Evolutionary conservation across 1,140 invertebrate genomes (phyloP).

Genomic region (Drosophila fuyamai): DNA sequence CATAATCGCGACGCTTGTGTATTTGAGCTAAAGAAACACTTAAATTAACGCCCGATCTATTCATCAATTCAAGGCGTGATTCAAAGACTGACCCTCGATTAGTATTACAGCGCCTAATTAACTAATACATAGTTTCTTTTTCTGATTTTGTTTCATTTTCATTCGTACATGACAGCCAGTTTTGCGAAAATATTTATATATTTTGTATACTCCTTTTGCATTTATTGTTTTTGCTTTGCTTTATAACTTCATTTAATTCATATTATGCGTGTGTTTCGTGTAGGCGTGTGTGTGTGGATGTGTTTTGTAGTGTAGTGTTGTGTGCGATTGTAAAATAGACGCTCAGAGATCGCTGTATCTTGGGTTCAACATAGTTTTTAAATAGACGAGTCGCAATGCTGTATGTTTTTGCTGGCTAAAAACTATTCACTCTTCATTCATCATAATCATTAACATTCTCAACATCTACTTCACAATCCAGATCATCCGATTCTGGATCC

Average conservation of each 20-base stretch:
- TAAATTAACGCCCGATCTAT: slow-evolving; percentile 55
- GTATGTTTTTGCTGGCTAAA: slow-evolving; percentile 45
- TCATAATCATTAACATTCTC: slow-evolving; percentile 61
- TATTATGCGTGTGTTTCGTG: slow-evolving; percentile 47
- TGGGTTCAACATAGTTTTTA: slow-evolving; percentile 61
- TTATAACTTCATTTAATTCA: slow-evolving; percentile 67
- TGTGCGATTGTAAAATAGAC: slow-evolving; percentile 55
- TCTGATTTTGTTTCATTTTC: slow-evolving; percentile 24
- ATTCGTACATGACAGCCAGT: slow-evolving; percentile 72
- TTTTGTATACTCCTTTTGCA: slow-evolving; percentile 51
- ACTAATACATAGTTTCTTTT: slow-evolving; percentile 61
- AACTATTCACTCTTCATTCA: slow-evolving; percentile 53
- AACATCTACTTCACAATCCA: slow-evolving; percentile 51
- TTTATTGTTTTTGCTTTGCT: slow-evolving; percentile 54
- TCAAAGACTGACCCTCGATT: slow-evolving; percentile 64
- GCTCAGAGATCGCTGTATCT: slow-evolving; percentile 72
- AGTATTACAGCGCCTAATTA: slow-evolving; percentile 58
- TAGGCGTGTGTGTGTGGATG: slow-evolving; percentile 17
- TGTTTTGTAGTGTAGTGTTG: slow-evolving; percentile 29
- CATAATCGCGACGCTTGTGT: slow-evolving; percentile 38
- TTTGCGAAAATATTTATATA: slow-evolving; percentile 68
- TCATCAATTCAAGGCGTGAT: slow-evolving; percentile 22
- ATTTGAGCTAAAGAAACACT: slow-evolving; percentile 77
- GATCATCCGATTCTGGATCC: slow-evolving; percentile 45
- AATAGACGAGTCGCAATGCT: slow-evolving; percentile 62